These are phyloP conservation scores for Limosa lapponica DNA, from an alignment of 2,797 vertebrate genomes.

Conservation along the genomic window DNA sequence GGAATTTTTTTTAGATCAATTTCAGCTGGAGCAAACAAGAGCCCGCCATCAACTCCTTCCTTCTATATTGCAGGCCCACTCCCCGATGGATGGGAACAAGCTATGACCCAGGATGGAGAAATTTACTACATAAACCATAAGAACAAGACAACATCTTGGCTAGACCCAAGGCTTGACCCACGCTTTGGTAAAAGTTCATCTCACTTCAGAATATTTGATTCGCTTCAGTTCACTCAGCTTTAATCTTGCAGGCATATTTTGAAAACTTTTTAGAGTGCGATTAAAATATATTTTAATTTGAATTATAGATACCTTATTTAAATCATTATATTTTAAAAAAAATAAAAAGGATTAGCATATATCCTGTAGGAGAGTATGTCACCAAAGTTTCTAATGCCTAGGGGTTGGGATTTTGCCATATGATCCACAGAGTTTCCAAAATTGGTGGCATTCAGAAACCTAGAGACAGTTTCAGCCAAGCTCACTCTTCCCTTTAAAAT, in stretches of 20 bases:
- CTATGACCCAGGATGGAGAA: conserved; percentile 97
- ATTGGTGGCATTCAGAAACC: not conserved
- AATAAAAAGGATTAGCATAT: not conserved
- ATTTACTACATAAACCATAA: conserved; percentile 99
- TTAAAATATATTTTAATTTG: conserved; percentile 17
- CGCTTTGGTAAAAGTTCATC: conserved; percentile 91
- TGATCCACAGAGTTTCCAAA: not conserved
- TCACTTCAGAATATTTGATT: conserved; percentile 73
- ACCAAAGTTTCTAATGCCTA: not conserved
- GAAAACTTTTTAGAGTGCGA: not conserved
- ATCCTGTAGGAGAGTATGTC: not conserved
- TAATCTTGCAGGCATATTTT: conserved; percentile 48
- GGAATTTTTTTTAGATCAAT: conserved; percentile 60
- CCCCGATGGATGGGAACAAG: conserved; percentile 98
- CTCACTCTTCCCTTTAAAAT: not conserved
- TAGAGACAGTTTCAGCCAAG: not conserved
- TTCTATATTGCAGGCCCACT: conserved; percentile 90
- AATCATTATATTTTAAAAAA: not conserved
- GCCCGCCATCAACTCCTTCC: conserved; percentile 74
- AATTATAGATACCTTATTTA: not conserved
- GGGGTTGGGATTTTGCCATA: not conserved
- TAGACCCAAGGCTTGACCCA: conserved; percentile 96
- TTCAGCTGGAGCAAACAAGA: conserved; percentile 70
- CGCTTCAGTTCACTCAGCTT: conserved; percentile 54
- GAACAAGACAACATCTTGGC: conserved; percentile 99